Evolutionary conservation across 2,888 invertebrate species (phyloP).

Genomic region (Cecidostiba fungosa): DNA sequence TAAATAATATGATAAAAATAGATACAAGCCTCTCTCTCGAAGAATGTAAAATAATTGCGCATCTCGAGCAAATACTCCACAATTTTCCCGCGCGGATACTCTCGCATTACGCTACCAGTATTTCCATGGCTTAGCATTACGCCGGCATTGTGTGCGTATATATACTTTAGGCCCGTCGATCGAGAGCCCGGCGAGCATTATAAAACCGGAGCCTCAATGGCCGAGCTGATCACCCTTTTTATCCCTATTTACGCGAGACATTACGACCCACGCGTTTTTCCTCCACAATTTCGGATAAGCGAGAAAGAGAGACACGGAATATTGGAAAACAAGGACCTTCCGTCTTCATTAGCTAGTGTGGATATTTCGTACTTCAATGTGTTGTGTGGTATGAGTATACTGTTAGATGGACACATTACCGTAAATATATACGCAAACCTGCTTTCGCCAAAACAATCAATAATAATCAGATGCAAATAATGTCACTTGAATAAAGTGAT

Average conservation of each 20-base stretch:
- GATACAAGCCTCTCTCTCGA: not conserved
- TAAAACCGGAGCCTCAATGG: conserved; percentile 66
- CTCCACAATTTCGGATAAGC: conserved; percentile 49
- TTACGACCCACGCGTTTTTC: conserved; percentile 31
- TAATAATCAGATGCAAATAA: too few species aligned
- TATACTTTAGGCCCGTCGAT: conserved; percentile 63
- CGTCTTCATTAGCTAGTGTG: conserved; percentile 40
- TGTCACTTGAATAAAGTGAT: too few species aligned
- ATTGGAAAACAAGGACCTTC: conserved; percentile 34
- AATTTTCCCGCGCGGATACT: not conserved
- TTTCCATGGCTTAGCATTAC: conserved; percentile 75
- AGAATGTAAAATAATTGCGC: conserved; percentile 1
- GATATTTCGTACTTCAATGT: not conserved
- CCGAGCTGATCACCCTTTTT: conserved; percentile 67
- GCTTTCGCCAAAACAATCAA: not conserved
- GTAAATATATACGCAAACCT: not conserved
- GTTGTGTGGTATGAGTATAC: not conserved
- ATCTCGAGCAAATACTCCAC: not conserved
- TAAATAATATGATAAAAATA: not conserved
- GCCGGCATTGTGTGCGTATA: conserved; percentile 71
- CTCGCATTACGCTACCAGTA: conserved; percentile 37
- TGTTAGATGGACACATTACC: not conserved
- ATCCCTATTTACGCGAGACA: conserved; percentile 70
- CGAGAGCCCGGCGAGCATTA: conserved; percentile 38
- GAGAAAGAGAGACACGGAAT: not conserved